phyloP scores from a whole-genome alignment of 2,113 vertebrate genomes.

The Spea multiplicata region DNA sequence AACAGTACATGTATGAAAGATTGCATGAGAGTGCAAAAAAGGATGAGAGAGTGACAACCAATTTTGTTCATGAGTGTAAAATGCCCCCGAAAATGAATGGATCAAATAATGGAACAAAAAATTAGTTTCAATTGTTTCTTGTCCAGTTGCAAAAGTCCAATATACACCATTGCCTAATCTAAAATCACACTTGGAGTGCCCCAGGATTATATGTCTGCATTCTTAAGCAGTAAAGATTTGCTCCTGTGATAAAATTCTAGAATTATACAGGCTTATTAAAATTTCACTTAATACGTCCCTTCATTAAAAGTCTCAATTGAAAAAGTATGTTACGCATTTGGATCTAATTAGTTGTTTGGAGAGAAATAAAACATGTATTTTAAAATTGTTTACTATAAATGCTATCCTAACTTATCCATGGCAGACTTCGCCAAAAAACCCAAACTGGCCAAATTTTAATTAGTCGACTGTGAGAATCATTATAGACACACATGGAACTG shows the following conservation, averaged over 20 bases:
- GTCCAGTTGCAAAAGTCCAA: too few relatives aligned
- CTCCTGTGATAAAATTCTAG: not conserved
- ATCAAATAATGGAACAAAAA: too few relatives aligned
- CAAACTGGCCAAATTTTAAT: conserved; percentile 29
- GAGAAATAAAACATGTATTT: conserved; percentile 24
- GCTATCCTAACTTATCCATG: conserved; percentile 17
- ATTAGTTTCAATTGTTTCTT: too few relatives aligned
- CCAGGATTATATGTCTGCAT: too few relatives aligned
- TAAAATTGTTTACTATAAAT: conserved; percentile 42
- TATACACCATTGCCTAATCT: too few relatives aligned
- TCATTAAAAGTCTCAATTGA: not conserved
- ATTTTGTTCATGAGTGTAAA: too few relatives aligned
- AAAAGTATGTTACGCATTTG: conserved; percentile 34
- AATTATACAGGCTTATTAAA: conserved; percentile 9
- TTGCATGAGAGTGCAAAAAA: too few relatives aligned
- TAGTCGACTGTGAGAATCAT: conserved; percentile 19
- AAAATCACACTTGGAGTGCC: too few relatives aligned
- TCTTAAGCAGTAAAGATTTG: too few relatives aligned
- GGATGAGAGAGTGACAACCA: too few relatives aligned
- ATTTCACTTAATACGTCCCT: not conserved
- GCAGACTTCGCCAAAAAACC: conserved; percentile 3
- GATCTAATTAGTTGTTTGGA: conserved; percentile 40
- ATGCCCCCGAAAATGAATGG: too few relatives aligned
- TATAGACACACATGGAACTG: conserved; percentile 35
- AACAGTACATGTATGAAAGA: too few relatives aligned